Base-by-base conservation (phyloP, 2,113 vertebrate species). In the Petrocephalus zakoni region DNA sequence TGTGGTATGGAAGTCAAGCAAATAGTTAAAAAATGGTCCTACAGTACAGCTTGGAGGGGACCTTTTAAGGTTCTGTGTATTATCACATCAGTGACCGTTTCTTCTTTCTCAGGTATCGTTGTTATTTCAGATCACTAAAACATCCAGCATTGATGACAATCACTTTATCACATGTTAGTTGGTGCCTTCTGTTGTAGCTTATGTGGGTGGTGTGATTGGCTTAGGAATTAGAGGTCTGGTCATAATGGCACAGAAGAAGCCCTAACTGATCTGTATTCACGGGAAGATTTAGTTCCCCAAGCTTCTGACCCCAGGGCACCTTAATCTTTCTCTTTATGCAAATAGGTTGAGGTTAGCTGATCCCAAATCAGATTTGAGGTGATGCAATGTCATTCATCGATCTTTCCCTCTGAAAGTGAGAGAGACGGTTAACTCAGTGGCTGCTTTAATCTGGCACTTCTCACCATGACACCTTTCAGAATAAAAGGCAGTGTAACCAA, bases 321-420 rank as follows among this genome's bases (percentile, higher is more conserved):
- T 15, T 86, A 86, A 86, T 86, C 84, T 86, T 86, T 55, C n/a
- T 78, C 72, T 78, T 78, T 86, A 34, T 55, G 51, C 52, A 86
- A 86, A 56, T 86, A 7, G 84, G 52, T 56, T 55, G 52, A 86
- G 52, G 52, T 86, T 53, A 56, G 84, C 84, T 86, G n/a, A 55
- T 86, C 84, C 52, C 25, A 49, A 86, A 86, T 86, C 51, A 34
- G 52, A 86, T 53, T 13, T 86, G 34, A 42, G 72, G 46, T 86
- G 84, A 55, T 86, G n/a, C 84, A 55, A 49, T 15, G 52, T 34
- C 49, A 55, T 56, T 19, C 84, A 86, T 86, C 47, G 22, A 85
- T 85, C 72, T 78, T 85, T 52, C 46, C 49, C 82, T 85, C 49
- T 49, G 5, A 52, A 85, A 85, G 49, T 51, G 46, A 85, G 49